Evolutionary conservation across 2,113 vertebrate genomes (phyloP), one percentile per base, ranked within the genome.

Genomic region (Balaeniceps rex): DNA sequence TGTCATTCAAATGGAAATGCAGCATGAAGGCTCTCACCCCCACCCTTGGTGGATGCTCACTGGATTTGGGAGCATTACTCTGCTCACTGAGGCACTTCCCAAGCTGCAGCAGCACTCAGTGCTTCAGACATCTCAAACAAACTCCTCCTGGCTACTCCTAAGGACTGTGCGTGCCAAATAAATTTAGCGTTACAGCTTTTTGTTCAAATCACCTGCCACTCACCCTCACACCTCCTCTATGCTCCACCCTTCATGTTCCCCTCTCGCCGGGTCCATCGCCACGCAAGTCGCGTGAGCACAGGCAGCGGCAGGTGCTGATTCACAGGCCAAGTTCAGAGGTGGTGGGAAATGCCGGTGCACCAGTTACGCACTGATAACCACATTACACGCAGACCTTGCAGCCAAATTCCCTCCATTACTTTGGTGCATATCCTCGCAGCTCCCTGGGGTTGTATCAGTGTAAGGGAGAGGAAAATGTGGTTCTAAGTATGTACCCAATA

Each of bases 251-350:
- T 70, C 63, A 17, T 0, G 1, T 11, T n/a, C 16, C 36, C 46
- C 36, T 70, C 46, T 75, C 6, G 4, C 51, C 3, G 1, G 21
- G n/a, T 47, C 52, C 47, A 23, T 40, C 7, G 2, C 44, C 47
- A 38, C 1, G 0, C 58, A 21, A 64, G 25, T 26, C 2, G 12
- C 2, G 2, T 19, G 23, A 52, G 65, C 55, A 12, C 6, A 33
- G 31, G 44, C 12, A 11, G 51, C 54, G 36, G 51, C 69, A 85
- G 57, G 42, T 42, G 54, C 51, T 0, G 4, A 68, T 28, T 57
- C 6, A 0, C 38, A 31, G 38, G 11, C 17, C 9, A n/a, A 25
- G 49, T n/a, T 93, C 72, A 65, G 83, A 68, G n/a, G 26, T 15
- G 78, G 64, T 68, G 88, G 60, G 79, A 83, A 88, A 75, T 57